phyloP scores from a whole-genome alignment of 2,113 vertebrate genomes.

The Cairina moschata region DNA sequence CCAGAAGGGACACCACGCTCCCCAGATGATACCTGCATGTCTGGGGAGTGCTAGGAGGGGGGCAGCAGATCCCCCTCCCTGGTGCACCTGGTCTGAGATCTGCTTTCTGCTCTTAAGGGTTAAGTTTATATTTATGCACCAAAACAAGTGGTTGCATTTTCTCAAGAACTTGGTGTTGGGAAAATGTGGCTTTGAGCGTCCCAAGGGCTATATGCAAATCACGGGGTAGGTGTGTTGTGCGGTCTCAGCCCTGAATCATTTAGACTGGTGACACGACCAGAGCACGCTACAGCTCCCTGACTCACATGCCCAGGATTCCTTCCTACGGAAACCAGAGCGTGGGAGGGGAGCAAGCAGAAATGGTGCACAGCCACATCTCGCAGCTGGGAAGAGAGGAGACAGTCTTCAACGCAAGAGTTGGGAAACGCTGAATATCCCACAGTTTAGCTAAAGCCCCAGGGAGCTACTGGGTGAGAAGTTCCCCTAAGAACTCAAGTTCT shows the following conservation, averaged over 20 bases:
- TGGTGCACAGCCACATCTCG: conserved; percentile 5
- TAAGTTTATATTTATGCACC: not conserved
- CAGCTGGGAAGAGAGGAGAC: conserved; percentile 14
- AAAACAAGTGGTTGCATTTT: conserved; percentile 4
- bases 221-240: conserved; percentile 28
- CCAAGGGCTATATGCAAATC: not conserved
- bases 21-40: not conserved
- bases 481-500: not conserved
- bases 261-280: not conserved
- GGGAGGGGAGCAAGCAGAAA: conserved; percentile 33
- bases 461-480: conserved; percentile 22
- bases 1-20: not conserved
- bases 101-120: not conserved
- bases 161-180: not conserved
- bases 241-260: conserved; percentile 31
- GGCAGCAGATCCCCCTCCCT: not conserved
- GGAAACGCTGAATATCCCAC: conserved; percentile 46
- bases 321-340: conserved; percentile 39
- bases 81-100: not conserved
- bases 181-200: not conserved
- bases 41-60: not conserved
- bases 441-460: conserved; percentile 23
- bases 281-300: not conserved
- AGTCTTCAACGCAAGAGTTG: not conserved
- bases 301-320: conserved; percentile 57